phyloP scores from a whole-genome alignment of 2,888 invertebrate genomes.

The Gryllus longicercus region DNA sequence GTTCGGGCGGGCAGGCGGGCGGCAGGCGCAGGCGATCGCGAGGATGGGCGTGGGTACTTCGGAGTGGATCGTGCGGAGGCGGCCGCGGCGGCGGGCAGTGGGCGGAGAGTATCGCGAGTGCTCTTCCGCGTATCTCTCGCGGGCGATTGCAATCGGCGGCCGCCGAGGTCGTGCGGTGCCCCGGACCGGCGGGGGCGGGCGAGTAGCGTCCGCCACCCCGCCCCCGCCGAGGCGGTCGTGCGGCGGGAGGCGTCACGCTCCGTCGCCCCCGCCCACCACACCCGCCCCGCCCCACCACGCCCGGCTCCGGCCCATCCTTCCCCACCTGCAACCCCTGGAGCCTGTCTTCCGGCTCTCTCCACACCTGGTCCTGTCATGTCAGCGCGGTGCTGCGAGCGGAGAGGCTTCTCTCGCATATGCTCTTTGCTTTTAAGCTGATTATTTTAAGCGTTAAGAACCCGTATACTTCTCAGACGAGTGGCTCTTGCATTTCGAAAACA shows the following conservation, averaged over 20 bases:
- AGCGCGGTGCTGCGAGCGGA: not conserved
- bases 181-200: conserved; percentile 27
- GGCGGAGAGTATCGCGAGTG: conserved; percentile 5
- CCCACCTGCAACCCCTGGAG: not conserved
- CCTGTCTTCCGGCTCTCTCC: not conserved
- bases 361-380: not conserved
- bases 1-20: not conserved
- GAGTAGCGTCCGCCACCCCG: conserved; percentile 41
- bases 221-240: not conserved
- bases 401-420: not conserved
- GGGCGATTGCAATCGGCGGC: conserved; percentile 41
- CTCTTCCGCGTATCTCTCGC: not conserved
- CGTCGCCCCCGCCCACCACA: not conserved
- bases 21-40: not conserved
- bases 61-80: not conserved
- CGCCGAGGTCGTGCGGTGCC: conserved; percentile 27
- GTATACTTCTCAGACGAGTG: not conserved
- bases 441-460: conserved; percentile 17
- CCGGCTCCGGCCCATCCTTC: not conserved
- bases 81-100: not conserved
- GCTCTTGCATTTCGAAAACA: too few species aligned
- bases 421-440: not conserved
- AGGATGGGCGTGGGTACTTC: not conserved
- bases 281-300: not conserved
- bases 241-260: conserved; percentile 8